A percentile compares a stretch with the other conserved stretches of the same genome.
Evolutionary conservation across 2,797 vertebrate species (phyloP).

Genomic region (Tadarida brasiliensis): DNA sequence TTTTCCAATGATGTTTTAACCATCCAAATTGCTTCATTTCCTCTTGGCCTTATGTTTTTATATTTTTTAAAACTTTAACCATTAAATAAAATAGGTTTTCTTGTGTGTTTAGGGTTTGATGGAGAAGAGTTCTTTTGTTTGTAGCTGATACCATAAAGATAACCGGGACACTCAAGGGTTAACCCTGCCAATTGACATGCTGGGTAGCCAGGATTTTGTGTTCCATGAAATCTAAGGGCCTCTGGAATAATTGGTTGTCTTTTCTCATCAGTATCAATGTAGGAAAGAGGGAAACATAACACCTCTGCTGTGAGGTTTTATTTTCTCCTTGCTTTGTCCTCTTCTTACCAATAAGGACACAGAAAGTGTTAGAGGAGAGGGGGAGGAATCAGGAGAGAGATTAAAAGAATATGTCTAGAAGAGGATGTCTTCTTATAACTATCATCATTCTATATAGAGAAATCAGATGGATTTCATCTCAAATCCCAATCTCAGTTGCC

Average conservation of each 20-base stretch:
- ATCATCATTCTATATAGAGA: background rate
- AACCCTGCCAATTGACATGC: constrained; percentile 1
- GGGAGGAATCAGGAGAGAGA: background rate
- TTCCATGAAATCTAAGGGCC: background rate
- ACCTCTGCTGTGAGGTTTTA: constrained; percentile 7
- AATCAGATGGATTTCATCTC: constrained; percentile 20
- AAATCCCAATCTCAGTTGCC: constrained; percentile 15
- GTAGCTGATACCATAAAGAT: background rate
- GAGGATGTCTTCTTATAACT: background rate
- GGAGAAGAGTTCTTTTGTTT: background rate
- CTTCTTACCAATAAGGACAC: constrained; percentile 47
- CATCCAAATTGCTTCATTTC: background rate
- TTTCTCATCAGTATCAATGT: constrained; percentile 77
- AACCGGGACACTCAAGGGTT: background rate
- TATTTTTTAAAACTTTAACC: background rate
- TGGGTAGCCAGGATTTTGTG: background rate
- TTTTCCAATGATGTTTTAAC: background rate
- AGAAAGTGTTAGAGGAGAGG: background rate
- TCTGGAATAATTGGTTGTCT: constrained; percentile 80
- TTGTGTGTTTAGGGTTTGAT: background rate
- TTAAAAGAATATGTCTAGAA: background rate
- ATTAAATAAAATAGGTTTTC: background rate
- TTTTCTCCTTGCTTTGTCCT: constrained; percentile 61
- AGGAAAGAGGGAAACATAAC: constrained; percentile 43
- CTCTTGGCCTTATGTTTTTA: background rate